Conservation (phyloP, 1,140 invertebrate species). For the Diplogasteroides magnus region DNA sequence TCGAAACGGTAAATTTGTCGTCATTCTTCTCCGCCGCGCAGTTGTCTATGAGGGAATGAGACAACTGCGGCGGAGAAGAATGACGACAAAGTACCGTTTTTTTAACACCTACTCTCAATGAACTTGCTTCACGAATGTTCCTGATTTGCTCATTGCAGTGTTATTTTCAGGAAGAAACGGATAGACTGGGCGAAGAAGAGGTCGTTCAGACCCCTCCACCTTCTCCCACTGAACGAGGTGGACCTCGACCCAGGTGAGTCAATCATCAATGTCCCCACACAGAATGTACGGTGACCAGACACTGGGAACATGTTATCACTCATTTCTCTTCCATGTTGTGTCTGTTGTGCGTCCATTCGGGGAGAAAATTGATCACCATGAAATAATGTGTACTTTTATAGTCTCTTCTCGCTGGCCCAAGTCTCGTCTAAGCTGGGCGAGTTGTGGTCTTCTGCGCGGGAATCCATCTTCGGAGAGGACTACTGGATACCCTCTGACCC, state of each 20-base stretch:
- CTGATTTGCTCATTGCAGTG: background rate
- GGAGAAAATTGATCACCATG: background rate
- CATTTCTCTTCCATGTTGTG: background rate
- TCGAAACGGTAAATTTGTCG: too few species aligned
- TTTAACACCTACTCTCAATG: too few species aligned
- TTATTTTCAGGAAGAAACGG: background rate
- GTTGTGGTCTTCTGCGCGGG: constrained; percentile 25
- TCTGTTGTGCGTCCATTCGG: background rate
- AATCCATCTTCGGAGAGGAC: constrained; percentile 29
- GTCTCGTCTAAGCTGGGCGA: constrained; percentile 27
- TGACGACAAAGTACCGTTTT: too few species aligned
- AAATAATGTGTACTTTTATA: constrained; percentile 7
- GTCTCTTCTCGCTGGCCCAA: constrained; percentile 30
- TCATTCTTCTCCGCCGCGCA: too few species aligned
- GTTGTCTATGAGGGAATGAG: too few species aligned
- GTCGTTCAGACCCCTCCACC: background rate
- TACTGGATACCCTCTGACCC: constrained; percentile 33
- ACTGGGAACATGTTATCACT: too few species aligned
- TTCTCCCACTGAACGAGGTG: background rate
- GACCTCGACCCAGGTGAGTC: too few species aligned
- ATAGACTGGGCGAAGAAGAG: background rate
- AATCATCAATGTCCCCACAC: too few species aligned
- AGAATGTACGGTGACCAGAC: too few species aligned
- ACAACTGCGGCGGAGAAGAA: too few species aligned
- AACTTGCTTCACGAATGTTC: too few species aligned